Percentiles rank a stretch among this genome's conserved stretches.
Evolutionary conservation across 2,113 vertebrate species (phyloP).

Genomic region (Otus sunia): DNA sequence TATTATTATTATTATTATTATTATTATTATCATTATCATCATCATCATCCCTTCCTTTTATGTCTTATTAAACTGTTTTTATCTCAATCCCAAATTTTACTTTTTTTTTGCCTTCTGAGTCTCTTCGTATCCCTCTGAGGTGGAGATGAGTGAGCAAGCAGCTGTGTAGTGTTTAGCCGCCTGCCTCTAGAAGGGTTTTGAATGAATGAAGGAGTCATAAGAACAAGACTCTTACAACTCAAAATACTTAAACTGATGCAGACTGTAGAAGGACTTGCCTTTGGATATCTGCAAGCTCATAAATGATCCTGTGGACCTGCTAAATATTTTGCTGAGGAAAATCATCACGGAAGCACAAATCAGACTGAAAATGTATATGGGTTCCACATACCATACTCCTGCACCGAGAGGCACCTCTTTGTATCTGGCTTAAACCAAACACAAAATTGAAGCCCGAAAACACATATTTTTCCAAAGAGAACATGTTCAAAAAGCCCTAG

Average conservation of each 20-base stretch:
- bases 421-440: background rate
- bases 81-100: background rate
- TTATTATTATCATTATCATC: no score
- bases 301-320: background rate
- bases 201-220: background rate
- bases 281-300: background rate
- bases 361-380: background rate
- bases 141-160: background rate
- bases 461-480: fast-evolving
- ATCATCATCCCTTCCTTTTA: background rate
- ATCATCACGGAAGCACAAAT: background rate
- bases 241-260: background rate
- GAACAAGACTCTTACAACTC: background rate
- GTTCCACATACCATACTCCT: fast-evolving
- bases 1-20: no score
- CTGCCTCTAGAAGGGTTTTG: background rate
- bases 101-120: background rate
- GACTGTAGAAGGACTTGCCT: background rate
- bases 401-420: fast-evolving
- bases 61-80: background rate
- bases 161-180: background rate
- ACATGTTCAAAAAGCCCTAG: background rate
- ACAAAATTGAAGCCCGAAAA: background rate
- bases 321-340: background rate
- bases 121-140: no score